Percentiles rank a stretch among this genome's conserved stretches.
Conservation (phyloP, 2,113 vertebrate genomes). For the Origma solitaria region DNA sequence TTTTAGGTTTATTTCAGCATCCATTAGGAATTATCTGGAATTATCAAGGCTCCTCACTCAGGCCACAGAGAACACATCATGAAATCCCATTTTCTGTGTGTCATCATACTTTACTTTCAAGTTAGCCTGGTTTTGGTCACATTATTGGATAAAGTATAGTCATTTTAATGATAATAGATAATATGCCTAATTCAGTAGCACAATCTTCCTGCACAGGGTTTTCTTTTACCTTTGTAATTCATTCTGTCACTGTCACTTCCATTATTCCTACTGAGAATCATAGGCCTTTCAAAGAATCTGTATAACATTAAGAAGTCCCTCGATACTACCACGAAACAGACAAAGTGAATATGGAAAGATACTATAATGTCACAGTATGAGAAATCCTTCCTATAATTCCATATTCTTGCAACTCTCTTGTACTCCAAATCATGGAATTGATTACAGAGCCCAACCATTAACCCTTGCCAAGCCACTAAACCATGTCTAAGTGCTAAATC, state of each 20-base stretch:
- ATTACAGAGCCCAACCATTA: neutral
- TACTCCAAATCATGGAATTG: neutral
- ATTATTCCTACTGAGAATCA: neutral
- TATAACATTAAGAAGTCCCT: neutral
- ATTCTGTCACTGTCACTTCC: neutral
- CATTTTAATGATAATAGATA: conserved; percentile 28
- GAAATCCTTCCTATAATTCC: neutral
- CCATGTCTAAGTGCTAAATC: neutral
- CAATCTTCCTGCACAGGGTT: neutral
- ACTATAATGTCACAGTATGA: neutral
- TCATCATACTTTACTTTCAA: neutral
- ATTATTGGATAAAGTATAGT: neutral
- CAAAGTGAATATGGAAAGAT: neutral
- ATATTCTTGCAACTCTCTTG: neutral
- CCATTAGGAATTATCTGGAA: neutral
- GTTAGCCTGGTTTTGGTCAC: neutral
- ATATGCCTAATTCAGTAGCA: neutral
- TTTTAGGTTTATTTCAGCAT: neutral
- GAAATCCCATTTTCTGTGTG: neutral
- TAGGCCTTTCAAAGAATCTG: neutral
- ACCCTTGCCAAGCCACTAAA: neutral
- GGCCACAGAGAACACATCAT: neutral
- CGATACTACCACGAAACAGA: neutral
- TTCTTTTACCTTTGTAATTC: neutral
- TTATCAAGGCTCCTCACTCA: neutral